phyloP scores from a whole-genome alignment of 2,113 vertebrate genomes.

The Chaenogobius annularis region DNA sequence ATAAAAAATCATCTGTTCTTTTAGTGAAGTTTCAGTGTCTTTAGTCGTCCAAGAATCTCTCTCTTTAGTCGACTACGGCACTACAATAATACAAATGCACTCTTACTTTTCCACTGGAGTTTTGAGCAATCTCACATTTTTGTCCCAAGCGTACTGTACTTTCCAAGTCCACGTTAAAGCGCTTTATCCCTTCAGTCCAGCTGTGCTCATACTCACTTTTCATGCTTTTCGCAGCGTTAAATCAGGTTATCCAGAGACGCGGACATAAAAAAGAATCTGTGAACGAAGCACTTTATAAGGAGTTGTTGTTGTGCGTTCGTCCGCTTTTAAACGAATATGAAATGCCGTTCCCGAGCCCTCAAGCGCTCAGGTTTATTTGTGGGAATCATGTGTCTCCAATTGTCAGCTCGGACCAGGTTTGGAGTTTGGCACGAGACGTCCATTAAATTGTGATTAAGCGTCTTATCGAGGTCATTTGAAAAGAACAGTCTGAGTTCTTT shows the following conservation, averaged over 20 bases:
- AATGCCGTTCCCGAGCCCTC: slow-evolving; percentile 8
- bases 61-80: no score
- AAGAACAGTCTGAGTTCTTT: slow-evolving; percentile 1
- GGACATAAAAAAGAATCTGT: slow-evolving; percentile 5
- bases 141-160: slow-evolving; percentile 22
- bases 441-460: slow-evolving; percentile 19
- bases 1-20: no score
- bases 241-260: slow-evolving; percentile 29
- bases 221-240: slow-evolving; percentile 40
- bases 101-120: slow-evolving; percentile 15
- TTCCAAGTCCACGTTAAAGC: slow-evolving; percentile 52
- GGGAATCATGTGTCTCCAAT: slow-evolving; percentile 18
- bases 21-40: no score
- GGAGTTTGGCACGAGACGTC: slow-evolving; percentile 12
- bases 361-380: neutral
- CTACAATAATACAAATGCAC: neutral
- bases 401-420: neutral
- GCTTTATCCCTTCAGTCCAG: slow-evolving; percentile 49
- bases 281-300: slow-evolving; percentile 5
- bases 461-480: slow-evolving; percentile 27
- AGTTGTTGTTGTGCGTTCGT: neutral
- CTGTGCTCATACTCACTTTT: slow-evolving; percentile 42
- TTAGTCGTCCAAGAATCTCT: no score
- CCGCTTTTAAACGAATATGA: slow-evolving; percentile 14
- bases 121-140: slow-evolving; percentile 44